Conservation (phyloP, 2,797 vertebrate genomes). For the Siniperca undulata region DNA sequence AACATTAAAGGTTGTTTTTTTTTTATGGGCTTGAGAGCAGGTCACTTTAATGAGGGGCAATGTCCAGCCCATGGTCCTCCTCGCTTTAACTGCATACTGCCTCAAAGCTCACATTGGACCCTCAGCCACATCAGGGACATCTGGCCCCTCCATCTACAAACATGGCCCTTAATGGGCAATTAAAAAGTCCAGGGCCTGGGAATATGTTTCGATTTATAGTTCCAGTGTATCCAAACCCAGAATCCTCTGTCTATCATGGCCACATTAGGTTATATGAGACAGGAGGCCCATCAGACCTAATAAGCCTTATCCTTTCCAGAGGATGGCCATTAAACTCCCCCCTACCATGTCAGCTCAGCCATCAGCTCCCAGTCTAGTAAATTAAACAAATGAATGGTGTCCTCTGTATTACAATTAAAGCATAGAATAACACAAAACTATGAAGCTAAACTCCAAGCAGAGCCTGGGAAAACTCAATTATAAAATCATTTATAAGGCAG, state of each 20-base stretch:
- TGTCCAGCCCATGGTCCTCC: conserved; percentile 75
- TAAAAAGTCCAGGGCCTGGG: conserved; percentile 79
- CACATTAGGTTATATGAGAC: conserved; percentile 85
- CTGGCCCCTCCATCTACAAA: conserved; percentile 84
- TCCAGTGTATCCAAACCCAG: conserved; percentile 75
- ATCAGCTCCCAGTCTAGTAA: conserved; percentile 76
- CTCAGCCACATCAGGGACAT: conserved; percentile 81
- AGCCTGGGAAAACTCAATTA: conserved; percentile 69
- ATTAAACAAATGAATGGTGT: conserved; percentile 82
- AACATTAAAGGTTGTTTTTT: conserved; percentile 79
- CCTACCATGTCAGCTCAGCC: conserved; percentile 62
- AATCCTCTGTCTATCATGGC: conserved; percentile 83
- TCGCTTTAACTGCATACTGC: conserved; percentile 66
- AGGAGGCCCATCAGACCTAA: conserved; percentile 86
- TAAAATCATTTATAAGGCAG: conserved; percentile 68
- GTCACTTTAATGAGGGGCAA: conserved; percentile 83
- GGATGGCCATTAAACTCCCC: conserved; percentile 80
- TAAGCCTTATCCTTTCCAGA: conserved; percentile 85
- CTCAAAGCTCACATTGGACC: conserved; percentile 72
- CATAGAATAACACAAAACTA: conserved; percentile 76
- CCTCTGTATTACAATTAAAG: conserved; percentile 77
- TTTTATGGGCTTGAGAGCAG: conserved; percentile 78
- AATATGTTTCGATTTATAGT: conserved; percentile 83
- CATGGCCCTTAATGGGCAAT: conserved; percentile 84
- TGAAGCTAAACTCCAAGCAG: conserved; percentile 55